Percentiles rank a stretch among this genome's conserved stretches.
Conservation (phyloP, 2,888 invertebrate genomes). For the Monoplex corrugatus region DNA sequence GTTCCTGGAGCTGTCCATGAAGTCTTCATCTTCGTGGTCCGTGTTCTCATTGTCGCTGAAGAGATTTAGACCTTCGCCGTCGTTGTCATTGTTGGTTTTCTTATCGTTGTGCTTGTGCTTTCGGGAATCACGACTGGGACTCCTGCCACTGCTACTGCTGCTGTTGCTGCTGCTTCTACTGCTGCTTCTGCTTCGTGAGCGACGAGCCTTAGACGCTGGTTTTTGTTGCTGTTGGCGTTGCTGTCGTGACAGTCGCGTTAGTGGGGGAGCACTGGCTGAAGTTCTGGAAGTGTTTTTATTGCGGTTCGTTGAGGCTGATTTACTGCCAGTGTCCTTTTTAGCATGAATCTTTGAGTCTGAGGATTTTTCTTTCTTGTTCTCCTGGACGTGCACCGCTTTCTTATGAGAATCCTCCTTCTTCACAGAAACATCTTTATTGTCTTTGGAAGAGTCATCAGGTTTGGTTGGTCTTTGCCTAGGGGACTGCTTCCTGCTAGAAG, state of each 20-base stretch:
- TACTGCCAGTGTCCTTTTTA: neutral
- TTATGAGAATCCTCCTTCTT: neutral
- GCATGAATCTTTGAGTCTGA: neutral
- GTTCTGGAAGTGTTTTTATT: neutral
- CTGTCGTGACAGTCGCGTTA: neutral
- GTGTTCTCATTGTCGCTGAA: slow-evolving; percentile 42
- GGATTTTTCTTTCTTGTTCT: neutral
- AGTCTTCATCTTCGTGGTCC: slow-evolving; percentile 13
- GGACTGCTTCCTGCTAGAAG: neutral
- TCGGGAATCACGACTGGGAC: neutral
- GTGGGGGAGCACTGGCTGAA: neutral
- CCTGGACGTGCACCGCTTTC: neutral
- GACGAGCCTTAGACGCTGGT: neutral
- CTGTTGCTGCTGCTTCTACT: slow-evolving; percentile 17
- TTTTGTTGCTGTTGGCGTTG: neutral
- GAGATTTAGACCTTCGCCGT: slow-evolving; percentile 40
- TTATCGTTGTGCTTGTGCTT: neutral
- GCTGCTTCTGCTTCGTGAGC: slow-evolving; percentile 6
- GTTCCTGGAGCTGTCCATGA: neutral
- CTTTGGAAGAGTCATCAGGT: neutral
- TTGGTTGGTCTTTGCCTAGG: neutral
- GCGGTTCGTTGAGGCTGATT: neutral
- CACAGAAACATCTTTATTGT: neutral
- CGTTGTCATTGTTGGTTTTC: neutral
- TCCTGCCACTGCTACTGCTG: neutral